Evolutionary conservation across 2,113 vertebrate species (phyloP).

Genomic region (Oxygymnocypris stewartii): DNA sequence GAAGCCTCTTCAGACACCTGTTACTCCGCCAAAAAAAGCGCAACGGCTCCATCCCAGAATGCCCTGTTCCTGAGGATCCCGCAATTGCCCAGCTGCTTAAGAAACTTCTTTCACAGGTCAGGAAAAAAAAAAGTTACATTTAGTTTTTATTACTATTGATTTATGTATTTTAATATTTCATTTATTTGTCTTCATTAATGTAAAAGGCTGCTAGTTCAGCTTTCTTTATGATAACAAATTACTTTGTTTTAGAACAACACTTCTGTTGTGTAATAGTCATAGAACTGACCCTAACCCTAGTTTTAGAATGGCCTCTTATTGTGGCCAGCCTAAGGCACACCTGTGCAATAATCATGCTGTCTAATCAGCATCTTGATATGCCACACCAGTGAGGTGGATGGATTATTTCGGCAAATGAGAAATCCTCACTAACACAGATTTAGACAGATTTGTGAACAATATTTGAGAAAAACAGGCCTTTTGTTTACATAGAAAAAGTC

Average conservation of each 20-base stretch:
- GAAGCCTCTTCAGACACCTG: conserved; percentile 90
- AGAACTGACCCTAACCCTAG: not conserved
- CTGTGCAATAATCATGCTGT: no score
- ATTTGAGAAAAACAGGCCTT: no score
- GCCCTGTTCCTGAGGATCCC: conserved; percentile 88
- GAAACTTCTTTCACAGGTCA: conserved; percentile 95
- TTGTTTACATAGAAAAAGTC: no score
- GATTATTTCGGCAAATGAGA: no score
- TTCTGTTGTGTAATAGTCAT: not conserved
- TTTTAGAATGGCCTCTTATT: no score
- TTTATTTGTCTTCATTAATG: not conserved
- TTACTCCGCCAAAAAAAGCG: conserved; percentile 92
- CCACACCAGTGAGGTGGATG: no score
- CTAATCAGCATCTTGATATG: no score
- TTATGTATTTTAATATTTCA: not conserved
- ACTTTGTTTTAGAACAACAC: not conserved
- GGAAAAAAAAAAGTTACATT: not conserved
- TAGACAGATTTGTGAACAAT: no score
- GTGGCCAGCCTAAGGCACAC: no score
- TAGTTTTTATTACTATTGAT: not conserved
- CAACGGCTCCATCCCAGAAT: conserved; percentile 83
- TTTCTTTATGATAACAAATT: not conserved
- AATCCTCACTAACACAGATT: no score
- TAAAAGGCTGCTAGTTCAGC: not conserved
- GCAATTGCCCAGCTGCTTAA: conserved; percentile 91